These are phyloP conservation scores for Halictus ligatus DNA, from an alignment of 2,888 invertebrate genomes.

Conservation along the genomic window DNA sequence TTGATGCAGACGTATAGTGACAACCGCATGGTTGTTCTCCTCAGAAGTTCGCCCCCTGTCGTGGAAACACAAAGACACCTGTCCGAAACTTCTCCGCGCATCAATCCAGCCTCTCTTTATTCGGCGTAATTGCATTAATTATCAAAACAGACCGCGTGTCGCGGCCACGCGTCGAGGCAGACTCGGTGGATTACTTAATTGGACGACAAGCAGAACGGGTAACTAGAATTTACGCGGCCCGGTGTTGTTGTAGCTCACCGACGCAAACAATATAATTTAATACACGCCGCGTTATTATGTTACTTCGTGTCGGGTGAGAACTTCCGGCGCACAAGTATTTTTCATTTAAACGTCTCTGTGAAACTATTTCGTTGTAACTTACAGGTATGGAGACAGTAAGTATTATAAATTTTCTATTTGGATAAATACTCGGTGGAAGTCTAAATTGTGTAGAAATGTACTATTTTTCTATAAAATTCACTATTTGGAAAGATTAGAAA, in stretches of 20 bases:
- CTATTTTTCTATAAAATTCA: no score
- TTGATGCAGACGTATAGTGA: neutral
- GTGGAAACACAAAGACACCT: neutral
- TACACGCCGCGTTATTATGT: neutral
- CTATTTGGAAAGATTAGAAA: no score
- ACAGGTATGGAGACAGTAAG: neutral
- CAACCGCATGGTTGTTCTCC: neutral
- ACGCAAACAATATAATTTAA: conserved; percentile 9
- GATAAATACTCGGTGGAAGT: no score
- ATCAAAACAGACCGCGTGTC: conserved; percentile 6
- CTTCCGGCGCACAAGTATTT: neutral
- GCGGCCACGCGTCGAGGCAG: neutral
- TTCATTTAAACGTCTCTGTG: neutral
- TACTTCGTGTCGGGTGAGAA: neutral
- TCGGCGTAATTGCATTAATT: conserved; percentile 11
- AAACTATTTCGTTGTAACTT: neutral
- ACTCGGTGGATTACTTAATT: conserved; percentile 17
- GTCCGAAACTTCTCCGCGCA: neutral
- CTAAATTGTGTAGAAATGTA: no score
- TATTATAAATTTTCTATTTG: no score
- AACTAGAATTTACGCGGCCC: conserved; percentile 31
- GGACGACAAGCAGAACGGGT: conserved; percentile 24
- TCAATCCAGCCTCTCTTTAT: conserved; percentile 8
- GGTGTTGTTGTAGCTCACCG: neutral
- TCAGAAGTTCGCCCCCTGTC: neutral